Evolutionary conservation across 1,140 invertebrate species (phyloP).

Genomic region (Potamilus streckersoni): DNA sequence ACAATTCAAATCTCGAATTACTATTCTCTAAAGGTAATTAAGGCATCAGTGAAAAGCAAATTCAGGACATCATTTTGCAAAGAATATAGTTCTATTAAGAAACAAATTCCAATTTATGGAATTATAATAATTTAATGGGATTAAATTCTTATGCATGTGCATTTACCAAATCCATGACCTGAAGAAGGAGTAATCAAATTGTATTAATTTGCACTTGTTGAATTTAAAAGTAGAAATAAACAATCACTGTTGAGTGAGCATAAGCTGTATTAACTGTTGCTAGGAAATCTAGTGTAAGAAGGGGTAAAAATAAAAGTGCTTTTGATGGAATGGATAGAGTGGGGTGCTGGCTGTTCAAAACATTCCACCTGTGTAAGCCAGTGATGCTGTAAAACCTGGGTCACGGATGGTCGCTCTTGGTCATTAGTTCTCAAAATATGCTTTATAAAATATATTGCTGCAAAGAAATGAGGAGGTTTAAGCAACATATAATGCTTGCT

Average conservation of each 20-base stretch:
- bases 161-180: too few relatives aligned
- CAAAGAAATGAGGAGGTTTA: constrained; percentile 18
- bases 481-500: not conserved
- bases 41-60: too few relatives aligned
- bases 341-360: not conserved
- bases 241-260: not conserved
- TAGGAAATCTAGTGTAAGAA: not conserved
- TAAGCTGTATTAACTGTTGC: not conserved
- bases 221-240: too few relatives aligned
- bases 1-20: too few relatives aligned
- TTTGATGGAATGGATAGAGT: not conserved
- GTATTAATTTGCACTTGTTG: too few relatives aligned
- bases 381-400: constrained; percentile 25
- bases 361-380: constrained; percentile 33
- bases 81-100: too few relatives aligned
- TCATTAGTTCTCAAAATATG: constrained; percentile 29
- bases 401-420: constrained; percentile 27
- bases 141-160: too few relatives aligned
- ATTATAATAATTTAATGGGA: too few relatives aligned
- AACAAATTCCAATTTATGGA: too few relatives aligned
- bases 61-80: too few relatives aligned
- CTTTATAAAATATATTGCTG: constrained; percentile 27
- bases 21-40: too few relatives aligned
- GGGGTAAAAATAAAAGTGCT: constrained; percentile 2
- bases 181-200: too few relatives aligned